Conservation (phyloP, 2,888 invertebrate species). For the Biston stratarius region DNA sequence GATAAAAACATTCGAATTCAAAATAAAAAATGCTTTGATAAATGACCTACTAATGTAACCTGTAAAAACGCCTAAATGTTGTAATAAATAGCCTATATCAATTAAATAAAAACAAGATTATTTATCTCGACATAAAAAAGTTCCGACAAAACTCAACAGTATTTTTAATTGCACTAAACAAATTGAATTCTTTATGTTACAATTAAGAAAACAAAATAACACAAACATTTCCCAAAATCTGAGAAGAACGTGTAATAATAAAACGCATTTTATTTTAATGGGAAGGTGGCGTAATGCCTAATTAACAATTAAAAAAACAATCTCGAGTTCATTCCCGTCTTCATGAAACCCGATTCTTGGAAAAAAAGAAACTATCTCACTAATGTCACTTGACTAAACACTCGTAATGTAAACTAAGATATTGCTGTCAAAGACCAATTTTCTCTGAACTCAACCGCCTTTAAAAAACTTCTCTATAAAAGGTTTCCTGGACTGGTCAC, state of each 20-base stretch:
- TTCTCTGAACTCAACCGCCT: conserved; percentile 45
- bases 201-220: conserved; percentile 46
- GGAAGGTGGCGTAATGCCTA: conserved; percentile 59
- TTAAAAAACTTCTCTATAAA: conserved; percentile 21
- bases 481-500: conserved; percentile 44
- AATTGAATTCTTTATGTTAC: conserved; percentile 24
- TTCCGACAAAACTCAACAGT: conserved; percentile 15
- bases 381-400: conserved; percentile 65
- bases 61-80: too few species aligned
- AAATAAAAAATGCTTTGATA: too few species aligned
- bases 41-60: too few species aligned
- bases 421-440: conserved; percentile 60
- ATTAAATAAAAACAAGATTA: neutral
- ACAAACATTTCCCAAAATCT: conserved; percentile 44
- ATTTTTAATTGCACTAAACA: conserved; percentile 23
- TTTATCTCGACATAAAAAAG: neutral
- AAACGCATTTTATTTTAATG: conserved; percentile 59
- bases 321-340: conserved; percentile 64
- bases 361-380: conserved; percentile 63
- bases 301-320: conserved; percentile 62
- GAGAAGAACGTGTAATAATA: conserved; percentile 54
- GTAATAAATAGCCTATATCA: too few species aligned
- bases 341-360: conserved; percentile 71
- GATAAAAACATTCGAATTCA: too few species aligned
- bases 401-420: conserved; percentile 68